Evolutionary conservation across 2,113 vertebrate species (phyloP).

Genomic region (Empidonax traillii): DNA sequence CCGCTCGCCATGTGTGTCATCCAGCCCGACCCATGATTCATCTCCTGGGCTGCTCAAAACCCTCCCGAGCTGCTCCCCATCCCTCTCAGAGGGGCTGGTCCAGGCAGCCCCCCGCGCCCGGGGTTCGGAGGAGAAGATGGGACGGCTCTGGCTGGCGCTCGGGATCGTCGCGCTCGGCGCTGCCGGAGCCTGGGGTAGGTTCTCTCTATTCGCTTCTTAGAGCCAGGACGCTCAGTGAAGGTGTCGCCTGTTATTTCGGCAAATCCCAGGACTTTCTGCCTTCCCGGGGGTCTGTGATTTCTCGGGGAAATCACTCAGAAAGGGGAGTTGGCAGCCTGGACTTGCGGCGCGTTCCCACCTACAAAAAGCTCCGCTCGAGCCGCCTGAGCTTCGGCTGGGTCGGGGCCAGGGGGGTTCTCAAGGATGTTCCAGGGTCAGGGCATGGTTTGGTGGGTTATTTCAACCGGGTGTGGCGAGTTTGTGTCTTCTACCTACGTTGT

Average conservation of each 20-base stretch:
- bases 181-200: conserved; percentile 25
- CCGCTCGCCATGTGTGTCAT: neutral
- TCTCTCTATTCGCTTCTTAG: neutral
- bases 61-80: neutral
- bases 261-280: neutral
- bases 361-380: rapidly evolving
- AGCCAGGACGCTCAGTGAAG: neutral
- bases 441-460: neutral
- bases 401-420: neutral
- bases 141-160: neutral
- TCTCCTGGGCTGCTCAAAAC: neutral
- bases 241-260: neutral
- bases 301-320: rapidly evolving
- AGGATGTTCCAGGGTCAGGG: neutral
- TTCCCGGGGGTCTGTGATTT: neutral
- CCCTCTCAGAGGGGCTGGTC: neutral
- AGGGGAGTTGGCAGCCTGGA: neutral
- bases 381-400: rapidly evolving
- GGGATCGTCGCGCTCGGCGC: conserved; percentile 6
- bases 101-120: rapidly evolving
- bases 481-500: neutral
- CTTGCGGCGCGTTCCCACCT: rapidly evolving
- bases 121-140: neutral
- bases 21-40: conserved; percentile 36
- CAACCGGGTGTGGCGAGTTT: neutral